phyloP scores from a whole-genome alignment of 2,888 invertebrate genomes.

The Clunio marinus region DNA sequence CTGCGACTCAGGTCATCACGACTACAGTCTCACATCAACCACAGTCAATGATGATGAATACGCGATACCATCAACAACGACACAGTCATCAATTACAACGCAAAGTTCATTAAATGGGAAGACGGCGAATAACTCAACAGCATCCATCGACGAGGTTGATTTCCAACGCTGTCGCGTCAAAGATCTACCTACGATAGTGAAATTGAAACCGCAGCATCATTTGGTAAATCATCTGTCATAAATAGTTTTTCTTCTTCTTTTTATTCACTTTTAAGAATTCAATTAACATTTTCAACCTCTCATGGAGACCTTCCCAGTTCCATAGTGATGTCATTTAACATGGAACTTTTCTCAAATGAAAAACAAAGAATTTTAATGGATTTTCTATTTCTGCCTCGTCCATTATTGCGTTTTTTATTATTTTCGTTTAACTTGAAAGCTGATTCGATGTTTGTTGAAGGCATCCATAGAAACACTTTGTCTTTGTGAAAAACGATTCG shows the following conservation, averaged over 20 bases:
- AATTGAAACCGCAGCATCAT: constrained; percentile 33
- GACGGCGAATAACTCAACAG: constrained; percentile 4
- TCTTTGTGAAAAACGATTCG: too few relatives aligned
- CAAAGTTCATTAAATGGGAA: constrained; percentile 27
- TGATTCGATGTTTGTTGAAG: background rate
- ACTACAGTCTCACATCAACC: constrained; percentile 38
- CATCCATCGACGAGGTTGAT: constrained; percentile 31
- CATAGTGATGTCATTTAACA: background rate
- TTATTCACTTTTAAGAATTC: background rate
- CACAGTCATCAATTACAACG: constrained; percentile 34
- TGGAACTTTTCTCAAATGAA: background rate
- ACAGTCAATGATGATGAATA: constrained; percentile 36
- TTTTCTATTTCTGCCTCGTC: constrained; percentile 28
- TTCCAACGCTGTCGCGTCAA: constrained; percentile 35
- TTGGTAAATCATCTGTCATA: constrained; percentile 31
- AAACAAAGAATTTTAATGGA: constrained; percentile 32
- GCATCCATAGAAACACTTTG: too few relatives aligned
- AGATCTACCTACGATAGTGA: background rate
- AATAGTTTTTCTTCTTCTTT: too few relatives aligned
- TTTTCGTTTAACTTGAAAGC: too few relatives aligned
- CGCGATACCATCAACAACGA: constrained; percentile 24
- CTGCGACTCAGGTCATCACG: constrained; percentile 49
- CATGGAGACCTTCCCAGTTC: background rate
- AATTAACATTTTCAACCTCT: constrained; percentile 15
- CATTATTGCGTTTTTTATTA: constrained; percentile 10